Evolutionary conservation across 2,797 vertebrate genomes (phyloP).

Genomic region (Anguilla marmorata): DNA sequence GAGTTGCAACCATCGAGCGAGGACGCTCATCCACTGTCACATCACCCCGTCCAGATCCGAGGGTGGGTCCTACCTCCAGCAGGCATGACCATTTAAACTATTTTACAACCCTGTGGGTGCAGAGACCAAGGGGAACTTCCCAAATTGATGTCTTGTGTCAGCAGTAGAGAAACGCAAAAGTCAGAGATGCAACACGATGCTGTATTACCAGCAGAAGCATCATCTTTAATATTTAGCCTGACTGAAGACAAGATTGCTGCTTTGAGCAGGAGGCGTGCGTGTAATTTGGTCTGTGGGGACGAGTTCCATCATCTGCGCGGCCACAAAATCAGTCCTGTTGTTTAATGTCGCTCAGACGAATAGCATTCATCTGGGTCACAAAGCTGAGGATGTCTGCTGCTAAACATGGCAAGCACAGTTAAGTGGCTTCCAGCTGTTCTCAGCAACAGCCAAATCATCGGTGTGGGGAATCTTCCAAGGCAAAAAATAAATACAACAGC

Average conservation of each 20-base stretch:
- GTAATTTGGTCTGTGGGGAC: background rate
- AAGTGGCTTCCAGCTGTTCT: constrained; percentile 27
- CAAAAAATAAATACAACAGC: constrained; percentile 18
- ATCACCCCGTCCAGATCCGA: background rate
- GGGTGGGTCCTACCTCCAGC: background rate
- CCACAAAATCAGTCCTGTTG: background rate
- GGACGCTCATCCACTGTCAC: background rate
- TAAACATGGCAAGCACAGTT: background rate
- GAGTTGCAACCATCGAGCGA: background rate
- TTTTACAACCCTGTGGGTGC: background rate
- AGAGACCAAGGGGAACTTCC: background rate
- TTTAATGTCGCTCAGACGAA: background rate
- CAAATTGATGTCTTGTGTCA: background rate
- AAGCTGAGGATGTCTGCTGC: background rate
- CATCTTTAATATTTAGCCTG: background rate
- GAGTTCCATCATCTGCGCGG: background rate
- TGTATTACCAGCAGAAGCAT: background rate
- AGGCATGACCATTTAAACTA: background rate
- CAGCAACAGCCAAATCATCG: constrained; percentile 19
- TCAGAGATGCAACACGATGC: background rate
- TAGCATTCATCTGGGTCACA: background rate
- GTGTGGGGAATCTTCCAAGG: background rate
- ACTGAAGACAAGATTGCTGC: background rate
- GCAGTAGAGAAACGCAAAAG: background rate
- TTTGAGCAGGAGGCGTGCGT: background rate